Base-by-base conservation (phyloP, 2,888 invertebrate genomes). In the Lagria hirta region DNA sequence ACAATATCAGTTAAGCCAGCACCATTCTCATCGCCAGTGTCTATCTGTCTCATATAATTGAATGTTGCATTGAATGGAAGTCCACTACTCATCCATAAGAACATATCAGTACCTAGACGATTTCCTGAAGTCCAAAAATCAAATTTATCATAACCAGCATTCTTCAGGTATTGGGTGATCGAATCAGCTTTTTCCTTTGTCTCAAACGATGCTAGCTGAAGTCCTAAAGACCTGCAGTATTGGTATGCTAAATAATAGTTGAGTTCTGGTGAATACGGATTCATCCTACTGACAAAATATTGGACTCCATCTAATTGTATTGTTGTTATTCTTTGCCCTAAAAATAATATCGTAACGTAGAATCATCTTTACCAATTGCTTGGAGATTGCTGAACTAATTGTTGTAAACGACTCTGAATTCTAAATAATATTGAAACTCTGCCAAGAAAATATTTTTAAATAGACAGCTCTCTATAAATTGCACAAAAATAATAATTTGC, bases 61-160 rank as follows among this genome's bases (percentile, higher is more conserved):
- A 90, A 90, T n/a, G 89, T 89, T 13, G 87, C 84, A 70, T 91
- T 90, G 74, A 90, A 88, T 18, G 89, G 88, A 46, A 88, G 72
- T 7, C 90, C 90, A 18, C 88, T 88, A 68, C 88, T 89, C 89
- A 90, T 88, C 90, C 90, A 91, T 44, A 90, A 74, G 71, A 86
- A 85, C 86, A 88, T 89, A 62, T 88, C 86, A 8, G 89, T 88
- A 18, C 90, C 90, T 43, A 91, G 75, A 58, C 86, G 84, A 72
- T 91, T 91, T 48, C 90, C 90, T 43, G 89, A 89, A 61, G 89
- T 89, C 90, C 90, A 91, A 71, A 88, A 90, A 67, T 89, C 88
- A 61, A 84, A 86, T 65, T 86, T 86, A 55, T 83, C 84, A 69
- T 87, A 88, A 77, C 88, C 88, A 65, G 88, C 88, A 73, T 88